phyloP scores from a whole-genome alignment of 1,140 invertebrate species.

The Heliconius eleuchia region DNA sequence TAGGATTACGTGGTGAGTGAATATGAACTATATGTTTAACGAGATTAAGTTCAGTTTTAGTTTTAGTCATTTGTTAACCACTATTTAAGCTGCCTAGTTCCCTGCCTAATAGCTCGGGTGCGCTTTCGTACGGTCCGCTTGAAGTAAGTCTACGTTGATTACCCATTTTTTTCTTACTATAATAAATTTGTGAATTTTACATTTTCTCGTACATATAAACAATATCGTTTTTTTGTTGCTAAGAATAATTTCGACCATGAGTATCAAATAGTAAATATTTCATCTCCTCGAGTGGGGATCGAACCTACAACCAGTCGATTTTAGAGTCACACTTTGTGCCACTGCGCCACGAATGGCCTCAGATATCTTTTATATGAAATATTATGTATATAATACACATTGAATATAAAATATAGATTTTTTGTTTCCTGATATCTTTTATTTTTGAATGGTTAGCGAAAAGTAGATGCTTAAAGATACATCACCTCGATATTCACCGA shows the following conservation, averaged over 20 bases:
- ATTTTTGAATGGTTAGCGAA: too few species aligned
- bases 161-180: background rate
- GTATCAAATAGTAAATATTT: too few species aligned
- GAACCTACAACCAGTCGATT: too few species aligned
- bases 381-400: too few species aligned
- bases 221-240: background rate
- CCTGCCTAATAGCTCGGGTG: constrained; percentile 11
- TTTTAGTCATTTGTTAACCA: constrained; percentile 1
- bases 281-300: too few species aligned
- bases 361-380: too few species aligned
- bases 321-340: too few species aligned
- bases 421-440: too few species aligned
- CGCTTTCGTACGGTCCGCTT: constrained; percentile 1
- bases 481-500: background rate
- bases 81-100: background rate
- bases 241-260: background rate
- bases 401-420: too few species aligned
- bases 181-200: background rate
- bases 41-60: background rate
- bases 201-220: background rate
- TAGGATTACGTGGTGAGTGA: background rate
- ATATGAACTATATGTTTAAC: background rate
- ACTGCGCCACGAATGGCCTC: too few species aligned
- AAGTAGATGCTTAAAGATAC: background rate
- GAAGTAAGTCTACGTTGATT: constrained; percentile 8